Evolutionary conservation across 2,888 invertebrate species (phyloP).

Genomic region (Drosophila nr. fundita): DNA sequence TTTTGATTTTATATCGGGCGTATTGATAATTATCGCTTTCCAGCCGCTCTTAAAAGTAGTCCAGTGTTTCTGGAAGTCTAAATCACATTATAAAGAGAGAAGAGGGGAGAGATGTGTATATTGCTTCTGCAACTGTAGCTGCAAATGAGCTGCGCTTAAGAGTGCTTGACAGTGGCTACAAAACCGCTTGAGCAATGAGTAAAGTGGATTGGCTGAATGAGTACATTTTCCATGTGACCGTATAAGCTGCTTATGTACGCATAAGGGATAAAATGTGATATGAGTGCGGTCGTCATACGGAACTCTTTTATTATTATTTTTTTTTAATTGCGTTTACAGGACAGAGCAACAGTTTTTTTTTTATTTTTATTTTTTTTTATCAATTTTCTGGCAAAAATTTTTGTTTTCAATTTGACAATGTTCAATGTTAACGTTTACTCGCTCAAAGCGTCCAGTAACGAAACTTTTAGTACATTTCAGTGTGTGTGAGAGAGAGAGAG

Average conservation of each 20-base stretch:
- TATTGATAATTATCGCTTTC: slow-evolving; percentile 1
- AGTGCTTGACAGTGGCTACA: neutral
- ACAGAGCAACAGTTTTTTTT: too few relatives aligned
- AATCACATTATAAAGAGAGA: neutral
- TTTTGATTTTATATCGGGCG: neutral
- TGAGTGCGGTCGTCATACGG: neutral
- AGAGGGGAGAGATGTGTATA: neutral
- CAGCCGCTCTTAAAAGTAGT: slow-evolving; percentile 1
- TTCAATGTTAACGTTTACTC: slow-evolving; percentile 56
- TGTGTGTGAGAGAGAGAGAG: neutral
- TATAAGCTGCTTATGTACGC: neutral
- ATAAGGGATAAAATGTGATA: slow-evolving; percentile 3
- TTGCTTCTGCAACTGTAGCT: slow-evolving; percentile 2
- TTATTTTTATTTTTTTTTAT: neutral
- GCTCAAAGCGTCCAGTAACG: slow-evolving; percentile 52
- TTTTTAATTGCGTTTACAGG: neutral
- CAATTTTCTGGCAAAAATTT: slow-evolving; percentile 13
- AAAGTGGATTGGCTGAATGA: neutral
- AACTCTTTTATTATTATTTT: slow-evolving; percentile 4
- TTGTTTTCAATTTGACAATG: slow-evolving; percentile 23
- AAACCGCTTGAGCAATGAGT: neutral
- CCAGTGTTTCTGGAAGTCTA: neutral
- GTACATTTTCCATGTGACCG: neutral
- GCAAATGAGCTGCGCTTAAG: neutral
- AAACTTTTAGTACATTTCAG: slow-evolving; percentile 39